Conservation (phyloP, 2,797 vertebrate genomes). For the Xiphophorus birchmanni region DNA sequence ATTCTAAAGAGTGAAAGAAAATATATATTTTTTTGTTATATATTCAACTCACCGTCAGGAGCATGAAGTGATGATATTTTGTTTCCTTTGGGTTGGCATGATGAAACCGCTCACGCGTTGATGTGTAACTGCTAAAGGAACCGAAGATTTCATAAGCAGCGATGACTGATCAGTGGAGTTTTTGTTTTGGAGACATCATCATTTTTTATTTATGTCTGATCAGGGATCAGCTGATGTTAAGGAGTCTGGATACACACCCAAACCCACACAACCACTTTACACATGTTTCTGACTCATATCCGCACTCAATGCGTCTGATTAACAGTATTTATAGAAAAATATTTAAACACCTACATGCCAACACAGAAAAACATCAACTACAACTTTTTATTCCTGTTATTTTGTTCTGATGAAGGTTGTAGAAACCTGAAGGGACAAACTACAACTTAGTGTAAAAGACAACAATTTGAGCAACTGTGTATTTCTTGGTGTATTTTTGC, state of each 20-base stretch:
- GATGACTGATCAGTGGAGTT: constrained; percentile 49
- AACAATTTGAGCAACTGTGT: not conserved
- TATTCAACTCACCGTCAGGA: constrained; percentile 21
- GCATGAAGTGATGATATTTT: constrained; percentile 7
- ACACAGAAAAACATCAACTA: not conserved
- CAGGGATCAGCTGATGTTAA: not conserved
- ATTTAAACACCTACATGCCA: not conserved
- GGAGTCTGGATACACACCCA: constrained; percentile 2
- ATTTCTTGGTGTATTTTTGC: not conserved
- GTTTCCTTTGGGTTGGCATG: constrained; percentile 27
- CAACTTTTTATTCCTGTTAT: not conserved
- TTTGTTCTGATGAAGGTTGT: constrained; percentile 47
- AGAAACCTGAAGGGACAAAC: constrained; percentile 44
- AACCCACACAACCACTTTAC: not conserved
- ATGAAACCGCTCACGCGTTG: constrained; percentile 59
- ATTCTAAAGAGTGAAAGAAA: not conserved
- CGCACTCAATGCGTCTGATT: not conserved
- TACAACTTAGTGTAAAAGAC: not conserved
- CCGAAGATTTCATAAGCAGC: not conserved
- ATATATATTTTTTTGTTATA: not conserved
- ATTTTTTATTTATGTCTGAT: constrained; percentile 28
- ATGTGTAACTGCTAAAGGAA: constrained; percentile 45
- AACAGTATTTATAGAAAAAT: not conserved
- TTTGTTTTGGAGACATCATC: constrained; percentile 3
- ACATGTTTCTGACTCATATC: constrained; percentile 4